phyloP scores from a whole-genome alignment of 2,888 invertebrate species.

The Plutella xylostella region DNA sequence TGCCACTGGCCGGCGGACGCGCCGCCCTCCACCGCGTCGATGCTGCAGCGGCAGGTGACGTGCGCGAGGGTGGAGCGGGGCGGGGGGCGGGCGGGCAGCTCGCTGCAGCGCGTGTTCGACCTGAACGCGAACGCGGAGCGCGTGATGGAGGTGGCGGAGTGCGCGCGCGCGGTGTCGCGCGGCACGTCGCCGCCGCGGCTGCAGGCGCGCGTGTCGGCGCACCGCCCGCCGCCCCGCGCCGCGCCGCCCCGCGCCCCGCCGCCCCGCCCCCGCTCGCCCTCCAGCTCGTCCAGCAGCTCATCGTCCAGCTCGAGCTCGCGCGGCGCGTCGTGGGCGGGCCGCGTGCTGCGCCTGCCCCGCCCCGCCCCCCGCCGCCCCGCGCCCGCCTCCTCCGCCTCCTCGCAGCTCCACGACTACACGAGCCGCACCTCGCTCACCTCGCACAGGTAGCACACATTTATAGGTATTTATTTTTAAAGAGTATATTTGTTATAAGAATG shows the following conservation, averaged over 20 bases:
- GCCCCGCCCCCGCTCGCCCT: conserved; percentile 34
- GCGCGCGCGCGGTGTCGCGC: conserved; percentile 21
- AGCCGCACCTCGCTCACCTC: too few relatives aligned
- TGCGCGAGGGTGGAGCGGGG: background rate
- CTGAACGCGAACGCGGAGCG: conserved; percentile 50
- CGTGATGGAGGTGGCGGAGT: conserved; percentile 42
- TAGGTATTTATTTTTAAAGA: too few relatives aligned
- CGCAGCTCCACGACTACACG: too few relatives aligned
- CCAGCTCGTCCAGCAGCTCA: conserved; percentile 15
- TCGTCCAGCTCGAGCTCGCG: conserved; percentile 24
- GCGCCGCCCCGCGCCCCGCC: too few relatives aligned
- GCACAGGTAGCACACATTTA: too few relatives aligned
- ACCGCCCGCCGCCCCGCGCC: too few relatives aligned
- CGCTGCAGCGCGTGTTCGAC: conserved; percentile 42
- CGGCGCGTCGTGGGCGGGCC: conserved; percentile 43
- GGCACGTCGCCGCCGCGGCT: conserved; percentile 25
- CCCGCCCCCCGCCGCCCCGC: too few relatives aligned
- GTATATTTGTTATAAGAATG: background rate
- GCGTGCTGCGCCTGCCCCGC: too few relatives aligned
- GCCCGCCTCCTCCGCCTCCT: too few relatives aligned
- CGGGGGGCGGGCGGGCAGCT: background rate
- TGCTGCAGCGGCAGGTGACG: background rate
- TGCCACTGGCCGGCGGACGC: conserved; percentile 28
- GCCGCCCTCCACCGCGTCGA: conserved; percentile 31
- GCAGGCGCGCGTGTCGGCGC: conserved; percentile 18